Percentiles rank a stretch among this genome's conserved stretches.
phyloP scores from a whole-genome alignment of 2,888 invertebrate species.

The Tromatobia lineatoria region DNA sequence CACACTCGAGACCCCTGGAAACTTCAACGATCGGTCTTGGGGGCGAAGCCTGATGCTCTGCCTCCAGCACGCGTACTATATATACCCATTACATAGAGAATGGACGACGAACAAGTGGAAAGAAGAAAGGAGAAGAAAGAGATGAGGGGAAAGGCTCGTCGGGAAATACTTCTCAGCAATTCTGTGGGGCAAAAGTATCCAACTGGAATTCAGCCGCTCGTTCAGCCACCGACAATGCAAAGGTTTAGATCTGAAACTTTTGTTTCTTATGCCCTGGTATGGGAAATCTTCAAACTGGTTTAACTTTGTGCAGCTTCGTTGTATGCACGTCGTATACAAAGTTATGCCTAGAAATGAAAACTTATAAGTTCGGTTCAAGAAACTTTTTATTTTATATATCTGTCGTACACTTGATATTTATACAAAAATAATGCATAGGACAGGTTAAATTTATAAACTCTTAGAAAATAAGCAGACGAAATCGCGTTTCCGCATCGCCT shows the following conservation, averaged over 20 bases:
- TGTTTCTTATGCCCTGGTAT: background rate
- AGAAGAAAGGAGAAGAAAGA: background rate
- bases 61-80: constrained; percentile 25
- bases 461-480: background rate
- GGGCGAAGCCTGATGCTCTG: constrained; percentile 47
- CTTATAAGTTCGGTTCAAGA: background rate
- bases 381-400: too few relatives aligned
- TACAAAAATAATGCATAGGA: background rate
- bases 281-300: background rate
- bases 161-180: background rate
- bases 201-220: background rate
- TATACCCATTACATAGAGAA: constrained; percentile 26
- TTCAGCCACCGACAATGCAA: constrained; percentile 3
- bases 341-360: background rate
- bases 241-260: background rate
- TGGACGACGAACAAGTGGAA: constrained; percentile 2
- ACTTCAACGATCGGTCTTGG: constrained; percentile 76
- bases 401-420: too few relatives aligned
- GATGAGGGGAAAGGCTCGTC: background rate
- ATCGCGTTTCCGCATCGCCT: too few relatives aligned
- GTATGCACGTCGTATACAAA: background rate
- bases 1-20: constrained; percentile 67
- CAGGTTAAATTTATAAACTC: background rate
- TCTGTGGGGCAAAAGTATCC: background rate
- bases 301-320: constrained; percentile 12